Conservation (phyloP, 2,113 vertebrate species). For the Mustela lutreola region DNA sequence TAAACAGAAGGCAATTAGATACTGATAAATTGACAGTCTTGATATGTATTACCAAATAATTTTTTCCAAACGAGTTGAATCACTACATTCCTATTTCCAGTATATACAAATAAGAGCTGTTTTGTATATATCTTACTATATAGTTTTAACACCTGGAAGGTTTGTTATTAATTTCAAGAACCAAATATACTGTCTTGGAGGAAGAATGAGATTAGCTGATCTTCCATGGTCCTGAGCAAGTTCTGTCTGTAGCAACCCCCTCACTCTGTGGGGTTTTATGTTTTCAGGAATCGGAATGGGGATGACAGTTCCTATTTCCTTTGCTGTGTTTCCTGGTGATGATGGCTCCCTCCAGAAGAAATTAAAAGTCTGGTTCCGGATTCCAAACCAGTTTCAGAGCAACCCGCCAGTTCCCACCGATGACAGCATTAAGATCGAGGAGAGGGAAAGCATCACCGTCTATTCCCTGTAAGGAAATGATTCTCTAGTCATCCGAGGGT, state of each 20-base stretch:
- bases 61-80: neutral
- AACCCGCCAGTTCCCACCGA: constrained; percentile 90
- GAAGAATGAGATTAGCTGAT: neutral
- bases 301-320: constrained; percentile 92
- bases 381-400: constrained; percentile 91
- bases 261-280: neutral
- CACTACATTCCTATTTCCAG: neutral
- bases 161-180: constrained; percentile 5
- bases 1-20: neutral
- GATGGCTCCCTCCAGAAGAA: constrained; percentile 92
- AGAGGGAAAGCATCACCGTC: constrained; percentile 92
- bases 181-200: neutral
- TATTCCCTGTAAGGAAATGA: constrained; percentile 90
- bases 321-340: constrained; percentile 92
- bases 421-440: constrained; percentile 90
- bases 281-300: constrained; percentile 92
- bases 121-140: neutral
- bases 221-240: neutral
- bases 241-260: neutral
- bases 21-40: neutral
- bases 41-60: neutral
- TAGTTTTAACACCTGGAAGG: neutral
- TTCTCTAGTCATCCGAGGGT: too few species aligned
- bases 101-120: neutral
- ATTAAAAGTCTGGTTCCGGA: constrained; percentile 91